Evolutionary conservation across 2,113 vertebrate genomes (phyloP).

Genomic region (Ondatra zibethicus): DNA sequence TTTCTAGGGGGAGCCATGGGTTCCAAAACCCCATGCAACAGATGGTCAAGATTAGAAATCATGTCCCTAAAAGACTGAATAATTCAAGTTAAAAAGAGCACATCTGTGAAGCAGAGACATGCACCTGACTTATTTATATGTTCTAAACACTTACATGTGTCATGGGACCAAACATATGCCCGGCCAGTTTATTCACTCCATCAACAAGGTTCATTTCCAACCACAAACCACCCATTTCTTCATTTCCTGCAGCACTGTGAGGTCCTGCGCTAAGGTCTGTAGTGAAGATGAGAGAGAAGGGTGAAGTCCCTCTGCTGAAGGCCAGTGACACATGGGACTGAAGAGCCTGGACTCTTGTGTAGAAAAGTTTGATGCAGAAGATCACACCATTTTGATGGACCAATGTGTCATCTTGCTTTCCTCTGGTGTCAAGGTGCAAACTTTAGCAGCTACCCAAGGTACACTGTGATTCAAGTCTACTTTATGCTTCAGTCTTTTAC

Average conservation of each 20-base stretch:
- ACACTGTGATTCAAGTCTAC: neutral
- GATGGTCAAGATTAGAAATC: slow-evolving; percentile 61
- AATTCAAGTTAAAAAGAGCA: slow-evolving; percentile 62
- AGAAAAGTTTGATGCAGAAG: neutral
- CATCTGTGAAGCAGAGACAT: slow-evolving; percentile 59
- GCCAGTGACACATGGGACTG: neutral
- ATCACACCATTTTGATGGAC: neutral
- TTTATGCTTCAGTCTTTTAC: neutral
- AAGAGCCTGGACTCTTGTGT: neutral
- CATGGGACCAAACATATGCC: neutral
- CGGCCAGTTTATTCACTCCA: neutral
- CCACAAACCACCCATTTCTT: neutral
- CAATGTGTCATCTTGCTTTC: neutral
- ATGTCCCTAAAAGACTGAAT: slow-evolving; percentile 66
- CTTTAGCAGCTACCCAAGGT: neutral
- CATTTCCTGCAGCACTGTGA: neutral
- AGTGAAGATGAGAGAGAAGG: neutral
- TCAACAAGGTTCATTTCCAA: slow-evolving; percentile 13
- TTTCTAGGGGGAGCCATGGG: slow-evolving; percentile 4
- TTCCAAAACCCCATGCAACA: slow-evolving; percentile 4
- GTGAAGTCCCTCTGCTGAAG: neutral
- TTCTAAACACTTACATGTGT: slow-evolving; percentile 51
- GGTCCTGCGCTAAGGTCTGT: neutral
- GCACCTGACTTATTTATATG: slow-evolving; percentile 70
- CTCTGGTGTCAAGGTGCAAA: neutral